These are phyloP conservation scores for Lophotriccus pileatus DNA, from an alignment of 2,797 vertebrate species.

Conservation along the genomic window DNA sequence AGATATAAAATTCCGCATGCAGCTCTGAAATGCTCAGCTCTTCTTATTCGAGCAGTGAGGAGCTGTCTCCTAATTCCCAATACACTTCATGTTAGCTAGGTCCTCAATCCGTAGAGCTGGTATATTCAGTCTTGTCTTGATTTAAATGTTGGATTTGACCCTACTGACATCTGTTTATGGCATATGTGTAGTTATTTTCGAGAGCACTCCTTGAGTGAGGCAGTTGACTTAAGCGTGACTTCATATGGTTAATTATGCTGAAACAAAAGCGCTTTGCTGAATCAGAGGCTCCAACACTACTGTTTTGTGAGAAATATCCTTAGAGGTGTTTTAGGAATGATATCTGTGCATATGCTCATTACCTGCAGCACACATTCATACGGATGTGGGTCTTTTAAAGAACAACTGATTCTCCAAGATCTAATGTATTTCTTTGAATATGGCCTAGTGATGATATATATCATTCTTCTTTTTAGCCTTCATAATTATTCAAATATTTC, in stretches of 20 bases:
- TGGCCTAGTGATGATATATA: background rate
- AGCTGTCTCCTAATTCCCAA: background rate
- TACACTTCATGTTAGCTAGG: background rate
- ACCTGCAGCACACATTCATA: background rate
- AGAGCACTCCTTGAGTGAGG: background rate
- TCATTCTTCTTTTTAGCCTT: conserved; percentile 44
- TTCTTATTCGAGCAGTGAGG: background rate
- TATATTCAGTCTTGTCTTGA: background rate
- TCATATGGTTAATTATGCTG: background rate
- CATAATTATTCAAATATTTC: conserved; percentile 70
- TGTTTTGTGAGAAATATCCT: background rate
- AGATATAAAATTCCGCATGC: background rate
- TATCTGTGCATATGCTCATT: background rate
- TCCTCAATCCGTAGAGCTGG: background rate
- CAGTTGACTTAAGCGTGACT: background rate
- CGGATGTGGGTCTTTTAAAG: background rate
- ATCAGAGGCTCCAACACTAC: background rate
- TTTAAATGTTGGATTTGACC: background rate
- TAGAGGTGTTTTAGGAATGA: background rate
- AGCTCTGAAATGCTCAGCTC: background rate
- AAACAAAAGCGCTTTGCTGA: conserved; percentile 2
- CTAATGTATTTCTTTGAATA: conserved; percentile 2
- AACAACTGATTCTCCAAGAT: background rate
- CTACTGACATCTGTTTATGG: background rate
- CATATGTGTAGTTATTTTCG: background rate